Evolutionary conservation across 2,113 vertebrate genomes (phyloP), one percentile per base, ranked within the genome.

Genomic region (Oncorhynchus clarkii): DNA sequence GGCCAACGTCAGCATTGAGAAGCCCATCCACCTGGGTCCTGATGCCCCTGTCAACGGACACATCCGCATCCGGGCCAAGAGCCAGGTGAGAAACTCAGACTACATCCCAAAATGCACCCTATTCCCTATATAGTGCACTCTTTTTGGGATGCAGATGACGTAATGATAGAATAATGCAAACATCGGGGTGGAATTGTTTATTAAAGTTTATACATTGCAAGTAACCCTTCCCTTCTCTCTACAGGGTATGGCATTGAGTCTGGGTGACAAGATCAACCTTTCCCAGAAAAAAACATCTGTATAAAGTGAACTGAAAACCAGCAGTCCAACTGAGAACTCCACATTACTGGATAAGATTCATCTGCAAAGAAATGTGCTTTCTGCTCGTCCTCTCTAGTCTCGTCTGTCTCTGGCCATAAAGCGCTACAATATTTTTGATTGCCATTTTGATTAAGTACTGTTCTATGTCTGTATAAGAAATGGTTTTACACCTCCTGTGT

Each of bases 1-100:
- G 85, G 98, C 98, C 77, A 99, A 99, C n/a, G 98, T 99, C 86
- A 99, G 98, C 95, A 98, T 99, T 54, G 98, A 99, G 87, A 99
- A 98, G 85, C 97, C 97, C 72, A 95, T 99, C 88, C 97, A 98
- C 84, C 95, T 99, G 76, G 97, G 98, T 29, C 96, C 96, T 0
- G 98, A 99, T 2, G 97, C 97, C 0, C 94, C 98, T 1, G 98
- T 99, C 83, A 98, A 95, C 4, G 98, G 98, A 49, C 98, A 99
- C 91, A 99, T 99, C 89, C 96, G 98, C 81, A 99, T 99, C 85
- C 93, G 98, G 78, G 97, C 97, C 76, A 99, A 99, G 91, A 99
- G 98, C 86, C 98, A 99, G 97, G 98, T 99, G 83, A 77, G 89
- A 45, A 45, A 45, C 9, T 6, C 29, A 18, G 1, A 7, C 6